These are phyloP conservation scores for Xestia rhomboidea DNA, from an alignment of 2,888 invertebrate species.

Conservation along the genomic window DNA sequence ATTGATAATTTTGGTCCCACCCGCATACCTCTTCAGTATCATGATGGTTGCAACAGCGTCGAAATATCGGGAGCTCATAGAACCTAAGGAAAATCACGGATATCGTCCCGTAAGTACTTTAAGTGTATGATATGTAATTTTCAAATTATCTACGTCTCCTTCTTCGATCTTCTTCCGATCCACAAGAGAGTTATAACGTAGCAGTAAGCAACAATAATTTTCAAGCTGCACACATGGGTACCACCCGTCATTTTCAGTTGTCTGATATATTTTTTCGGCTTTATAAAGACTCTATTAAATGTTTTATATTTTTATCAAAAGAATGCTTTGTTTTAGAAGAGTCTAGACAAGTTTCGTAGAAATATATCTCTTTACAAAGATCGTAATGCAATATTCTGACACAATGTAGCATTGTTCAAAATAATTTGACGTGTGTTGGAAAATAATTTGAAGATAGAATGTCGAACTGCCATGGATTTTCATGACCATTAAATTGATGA, in stretches of 20 bases:
- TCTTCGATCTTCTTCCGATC: no score
- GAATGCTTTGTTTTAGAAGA: neutral
- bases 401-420: neutral
- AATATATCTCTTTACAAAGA: neutral
- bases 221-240: neutral
- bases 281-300: neutral
- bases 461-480: neutral
- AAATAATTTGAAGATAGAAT: neutral
- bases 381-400: neutral
- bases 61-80: no score
- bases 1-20: no score
- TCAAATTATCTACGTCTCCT: no score
- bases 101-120: no score
- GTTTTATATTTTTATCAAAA: neutral
- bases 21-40: no score
- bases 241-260: neutral
- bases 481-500: neutral
- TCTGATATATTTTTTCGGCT: neutral
- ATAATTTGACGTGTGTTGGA: neutral
- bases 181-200: slow-evolving; percentile 25
- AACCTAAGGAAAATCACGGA: no score
- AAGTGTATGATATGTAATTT: no score
- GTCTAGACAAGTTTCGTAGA: slow-evolving; percentile 6
- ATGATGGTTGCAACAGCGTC: no score
- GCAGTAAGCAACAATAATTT: slow-evolving; percentile 20